Evolutionary conservation across 2,888 invertebrate species (phyloP).

Genomic region (Tiliacea aurago): DNA sequence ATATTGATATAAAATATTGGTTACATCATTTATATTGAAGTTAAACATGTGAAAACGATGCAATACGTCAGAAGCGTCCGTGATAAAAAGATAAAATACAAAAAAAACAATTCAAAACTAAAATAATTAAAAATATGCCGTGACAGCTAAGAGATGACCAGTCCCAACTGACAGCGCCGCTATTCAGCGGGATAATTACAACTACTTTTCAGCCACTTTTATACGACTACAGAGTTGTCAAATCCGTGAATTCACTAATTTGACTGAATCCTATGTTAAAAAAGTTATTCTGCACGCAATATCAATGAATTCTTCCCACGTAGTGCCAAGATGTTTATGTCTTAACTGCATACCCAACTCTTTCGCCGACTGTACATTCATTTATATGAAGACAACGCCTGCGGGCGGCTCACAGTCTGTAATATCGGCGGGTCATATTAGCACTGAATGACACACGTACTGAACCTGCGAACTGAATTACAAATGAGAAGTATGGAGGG

Average conservation of each 20-base stretch:
- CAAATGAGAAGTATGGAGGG: conserved; percentile 71
- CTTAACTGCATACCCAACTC: background rate
- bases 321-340: conserved; percentile 7
- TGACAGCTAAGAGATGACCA: no score
- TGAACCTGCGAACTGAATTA: conserved; percentile 77
- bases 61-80: no score
- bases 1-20: no score
- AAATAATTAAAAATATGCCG: no score
- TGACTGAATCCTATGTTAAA: background rate
- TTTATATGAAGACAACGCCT: conserved; percentile 82
- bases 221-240: background rate
- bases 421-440: conserved; percentile 81
- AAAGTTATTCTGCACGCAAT: background rate
- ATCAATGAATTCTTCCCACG: background rate
- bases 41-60: no score
- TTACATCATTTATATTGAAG: no score
- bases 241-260: background rate
- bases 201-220: background rate
- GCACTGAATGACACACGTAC: conserved; percentile 79
- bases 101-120: no score
- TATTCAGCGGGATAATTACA: background rate
- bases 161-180: no score
- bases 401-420: conserved; percentile 78
- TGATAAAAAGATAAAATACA: no score
- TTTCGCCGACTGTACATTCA: conserved; percentile 67